These are phyloP conservation scores for Haemorhous mexicanus DNA, from an alignment of 2,113 vertebrate species.

Conservation along the genomic window DNA sequence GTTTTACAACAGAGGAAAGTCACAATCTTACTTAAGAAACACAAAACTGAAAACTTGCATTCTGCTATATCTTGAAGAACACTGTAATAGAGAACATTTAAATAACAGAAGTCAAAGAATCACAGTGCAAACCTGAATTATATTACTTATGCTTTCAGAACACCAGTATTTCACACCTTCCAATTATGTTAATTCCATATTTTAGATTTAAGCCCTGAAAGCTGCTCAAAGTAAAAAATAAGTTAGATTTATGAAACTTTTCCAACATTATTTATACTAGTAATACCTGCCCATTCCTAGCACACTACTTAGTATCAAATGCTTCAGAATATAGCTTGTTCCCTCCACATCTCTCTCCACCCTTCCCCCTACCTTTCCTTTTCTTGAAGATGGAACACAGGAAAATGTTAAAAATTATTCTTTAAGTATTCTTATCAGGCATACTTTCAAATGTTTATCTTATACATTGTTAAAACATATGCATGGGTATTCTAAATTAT, in stretches of 20 bases:
- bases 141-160: not conserved
- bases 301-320: not conserved
- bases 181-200: not conserved
- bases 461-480: not conserved
- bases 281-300: not conserved
- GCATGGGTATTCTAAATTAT: not conserved
- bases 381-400: not conserved
- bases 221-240: not conserved
- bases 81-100: not conserved
- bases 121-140: not conserved
- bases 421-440: not conserved
- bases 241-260: not conserved
- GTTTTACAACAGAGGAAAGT: not conserved
- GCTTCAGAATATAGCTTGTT: not conserved
- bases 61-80: not conserved
- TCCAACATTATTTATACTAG: not conserved
- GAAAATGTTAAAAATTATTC: not conserved
- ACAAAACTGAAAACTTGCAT: not conserved
- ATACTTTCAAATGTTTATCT: slow-evolving; percentile 31
- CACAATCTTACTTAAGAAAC: not conserved
- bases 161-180: not conserved
- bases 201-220: not conserved
- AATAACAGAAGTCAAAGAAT: not conserved
- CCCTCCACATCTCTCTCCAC: not conserved
- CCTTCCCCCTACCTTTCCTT: rapidly evolving